These are phyloP conservation scores for Ara ararauna DNA, from an alignment of 2,797 vertebrate genomes.

Conservation along the genomic window DNA sequence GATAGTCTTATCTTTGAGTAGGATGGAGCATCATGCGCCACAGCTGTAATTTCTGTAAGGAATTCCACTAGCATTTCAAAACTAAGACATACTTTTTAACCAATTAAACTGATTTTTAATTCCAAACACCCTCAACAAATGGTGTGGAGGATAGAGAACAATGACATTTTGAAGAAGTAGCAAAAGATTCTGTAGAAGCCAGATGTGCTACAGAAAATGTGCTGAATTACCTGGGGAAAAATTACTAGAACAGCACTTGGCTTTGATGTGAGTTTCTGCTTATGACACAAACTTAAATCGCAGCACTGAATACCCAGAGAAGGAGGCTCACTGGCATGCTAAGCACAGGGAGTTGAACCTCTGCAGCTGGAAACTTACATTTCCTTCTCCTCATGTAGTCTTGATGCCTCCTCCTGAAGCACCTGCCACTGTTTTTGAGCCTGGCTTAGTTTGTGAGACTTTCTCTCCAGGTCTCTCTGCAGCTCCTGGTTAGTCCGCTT, in stretches of 20 bases:
- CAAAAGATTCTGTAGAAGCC: background rate
- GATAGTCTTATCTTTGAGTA: background rate
- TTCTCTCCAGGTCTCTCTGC: constrained; percentile 83
- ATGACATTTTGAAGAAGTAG: background rate
- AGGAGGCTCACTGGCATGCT: background rate
- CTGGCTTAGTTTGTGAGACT: constrained; percentile 79
- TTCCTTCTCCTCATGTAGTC: constrained; percentile 89
- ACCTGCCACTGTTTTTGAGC: constrained; percentile 86
- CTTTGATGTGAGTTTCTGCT: background rate
- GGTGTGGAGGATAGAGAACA: background rate
- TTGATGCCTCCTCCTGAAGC: constrained; percentile 85
- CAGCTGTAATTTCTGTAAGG: background rate
- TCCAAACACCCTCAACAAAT: background rate
- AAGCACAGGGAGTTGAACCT: background rate
- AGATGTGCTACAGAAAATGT: background rate
- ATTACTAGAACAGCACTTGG: background rate
- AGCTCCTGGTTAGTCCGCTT: constrained; percentile 89
- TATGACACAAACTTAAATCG: background rate
- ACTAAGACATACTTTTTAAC: background rate
- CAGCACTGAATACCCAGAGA: background rate
- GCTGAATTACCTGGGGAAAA: background rate
- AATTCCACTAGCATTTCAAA: background rate
- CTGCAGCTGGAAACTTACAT: constrained; percentile 79
- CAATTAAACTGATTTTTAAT: background rate
- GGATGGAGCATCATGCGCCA: background rate